Percentiles rank a stretch among this genome's conserved stretches.
phyloP scores from a whole-genome alignment of 2,797 vertebrate species.

The Iguana delicatissima region DNA sequence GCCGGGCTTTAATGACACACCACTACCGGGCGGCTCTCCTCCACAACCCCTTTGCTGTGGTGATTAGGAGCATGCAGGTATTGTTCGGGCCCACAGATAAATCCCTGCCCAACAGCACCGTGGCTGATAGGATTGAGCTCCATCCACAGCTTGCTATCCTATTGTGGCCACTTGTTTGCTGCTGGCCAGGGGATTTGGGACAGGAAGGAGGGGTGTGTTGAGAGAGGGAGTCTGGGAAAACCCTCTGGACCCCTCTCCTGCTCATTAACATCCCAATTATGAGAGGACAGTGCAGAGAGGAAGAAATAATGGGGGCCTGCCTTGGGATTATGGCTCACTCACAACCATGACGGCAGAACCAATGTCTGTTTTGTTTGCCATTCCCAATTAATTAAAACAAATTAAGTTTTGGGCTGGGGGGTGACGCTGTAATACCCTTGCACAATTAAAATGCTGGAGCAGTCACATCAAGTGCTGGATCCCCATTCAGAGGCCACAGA shows the following conservation, averaged over 20 bases:
- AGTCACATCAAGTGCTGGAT: not conserved
- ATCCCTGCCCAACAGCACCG: slow-evolving; percentile 54
- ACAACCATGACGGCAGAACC: slow-evolving; percentile 37
- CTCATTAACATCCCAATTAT: slow-evolving; percentile 82
- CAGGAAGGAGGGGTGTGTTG: too few relatives aligned
- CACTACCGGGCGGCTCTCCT: not conserved
- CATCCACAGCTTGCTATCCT: slow-evolving; percentile 76
- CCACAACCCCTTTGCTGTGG: slow-evolving; percentile 7
- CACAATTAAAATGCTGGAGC: not conserved
- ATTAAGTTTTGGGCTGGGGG: too few relatives aligned
- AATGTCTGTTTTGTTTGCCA: slow-evolving; percentile 10
- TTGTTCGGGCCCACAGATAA: slow-evolving; percentile 64
- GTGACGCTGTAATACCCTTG: not conserved
- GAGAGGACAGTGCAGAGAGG: slow-evolving; percentile 54
- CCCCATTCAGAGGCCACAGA: too few relatives aligned
- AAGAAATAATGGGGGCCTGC: slow-evolving; percentile 51
- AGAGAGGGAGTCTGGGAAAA: slow-evolving; percentile 76
- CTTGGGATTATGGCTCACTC: slow-evolving; percentile 49
- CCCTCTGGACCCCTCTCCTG: slow-evolving; percentile 21
- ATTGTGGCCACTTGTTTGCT: slow-evolving; percentile 74
- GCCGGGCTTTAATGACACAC: slow-evolving; percentile 15
- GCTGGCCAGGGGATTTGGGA: slow-evolving; percentile 48
- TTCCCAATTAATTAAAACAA: slow-evolving; percentile 44
- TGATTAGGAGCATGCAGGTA: slow-evolving; percentile 50
- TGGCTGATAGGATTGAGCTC: not conserved